Conservation (phyloP, 2,797 vertebrate genomes). For the Oreochromis grahami region DNA sequence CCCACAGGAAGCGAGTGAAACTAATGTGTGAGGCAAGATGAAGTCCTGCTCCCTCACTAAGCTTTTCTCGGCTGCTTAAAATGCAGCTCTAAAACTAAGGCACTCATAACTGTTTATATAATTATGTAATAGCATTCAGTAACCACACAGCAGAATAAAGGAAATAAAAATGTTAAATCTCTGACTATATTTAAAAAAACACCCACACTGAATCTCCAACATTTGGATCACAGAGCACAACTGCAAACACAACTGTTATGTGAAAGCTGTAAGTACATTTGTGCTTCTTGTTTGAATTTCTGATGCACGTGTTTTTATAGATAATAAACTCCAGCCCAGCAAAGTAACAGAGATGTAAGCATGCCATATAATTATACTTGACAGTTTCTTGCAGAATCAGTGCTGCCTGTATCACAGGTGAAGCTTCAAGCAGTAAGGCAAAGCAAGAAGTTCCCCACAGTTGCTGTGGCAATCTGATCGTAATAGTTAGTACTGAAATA, state of each 20-base stretch:
- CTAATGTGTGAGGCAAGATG: not conserved
- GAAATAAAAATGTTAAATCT: not conserved
- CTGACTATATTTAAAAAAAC: not conserved
- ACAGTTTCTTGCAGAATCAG: not conserved
- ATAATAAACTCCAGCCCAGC: not conserved
- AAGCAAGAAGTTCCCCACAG: not conserved
- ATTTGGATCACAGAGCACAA: not conserved
- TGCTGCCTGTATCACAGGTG: not conserved
- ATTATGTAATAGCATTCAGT: not conserved
- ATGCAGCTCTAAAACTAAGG: not conserved
- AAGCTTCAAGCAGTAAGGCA: not conserved
- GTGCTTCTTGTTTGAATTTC: not conserved
- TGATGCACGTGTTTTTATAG: not conserved
- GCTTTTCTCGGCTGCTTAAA: fast-evolving
- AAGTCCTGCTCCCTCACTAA: not conserved
- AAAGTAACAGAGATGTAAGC: not conserved
- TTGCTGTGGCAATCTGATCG: fast-evolving
- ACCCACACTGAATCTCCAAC: not conserved
- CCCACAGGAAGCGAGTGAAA: not conserved
- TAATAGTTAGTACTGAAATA: not conserved
- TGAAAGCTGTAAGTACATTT: fast-evolving
- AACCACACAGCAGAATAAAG: not conserved
- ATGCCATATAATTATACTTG: not conserved
- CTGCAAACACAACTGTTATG: not conserved
- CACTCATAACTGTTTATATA: not conserved